A percentile compares a stretch with the other conserved stretches of the same genome.
These are phyloP conservation scores for Cyrtonyx montezumae DNA, from an alignment of 2,113 vertebrate genomes.

Conservation along the genomic window DNA sequence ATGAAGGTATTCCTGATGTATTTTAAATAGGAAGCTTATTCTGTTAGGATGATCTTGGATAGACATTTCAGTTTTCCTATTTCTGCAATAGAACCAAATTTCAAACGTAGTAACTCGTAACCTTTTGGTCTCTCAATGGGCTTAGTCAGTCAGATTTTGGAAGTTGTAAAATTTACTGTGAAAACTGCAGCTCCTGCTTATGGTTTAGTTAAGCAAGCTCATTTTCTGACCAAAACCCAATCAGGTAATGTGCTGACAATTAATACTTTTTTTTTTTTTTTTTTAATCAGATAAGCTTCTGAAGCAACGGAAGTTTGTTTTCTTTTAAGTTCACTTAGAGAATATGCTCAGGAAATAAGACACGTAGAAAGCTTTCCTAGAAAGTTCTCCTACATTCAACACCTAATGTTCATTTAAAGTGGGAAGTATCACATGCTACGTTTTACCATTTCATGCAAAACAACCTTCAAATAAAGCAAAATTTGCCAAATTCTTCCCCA, in stretches of 20 bases:
- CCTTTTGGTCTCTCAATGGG: neutral
- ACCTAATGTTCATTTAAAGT: neutral
- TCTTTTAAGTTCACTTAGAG: neutral
- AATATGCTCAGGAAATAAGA: neutral
- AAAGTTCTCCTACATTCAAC: neutral
- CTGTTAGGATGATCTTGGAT: neutral
- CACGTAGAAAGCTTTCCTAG: neutral
- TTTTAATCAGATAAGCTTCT: neutral
- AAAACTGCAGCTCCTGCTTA: neutral
- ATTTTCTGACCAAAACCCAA: neutral
- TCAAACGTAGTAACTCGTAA: neutral
- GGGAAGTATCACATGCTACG: neutral
- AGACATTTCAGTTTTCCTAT: neutral
- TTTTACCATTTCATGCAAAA: neutral
- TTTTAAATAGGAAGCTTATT: neutral
- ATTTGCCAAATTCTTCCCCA: neutral
- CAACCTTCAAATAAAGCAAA: neutral
- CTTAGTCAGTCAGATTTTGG: neutral
- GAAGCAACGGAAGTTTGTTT: neutral
- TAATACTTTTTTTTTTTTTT: neutral
- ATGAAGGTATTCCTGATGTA: neutral
- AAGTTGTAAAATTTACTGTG: neutral
- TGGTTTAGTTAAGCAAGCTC: neutral
- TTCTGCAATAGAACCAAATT: neutral
- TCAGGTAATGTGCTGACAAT: neutral